Evolutionary conservation across 2,113 vertebrate species (phyloP), one percentile per base, ranked within the genome.

Genomic region (Epinephelus moara): DNA sequence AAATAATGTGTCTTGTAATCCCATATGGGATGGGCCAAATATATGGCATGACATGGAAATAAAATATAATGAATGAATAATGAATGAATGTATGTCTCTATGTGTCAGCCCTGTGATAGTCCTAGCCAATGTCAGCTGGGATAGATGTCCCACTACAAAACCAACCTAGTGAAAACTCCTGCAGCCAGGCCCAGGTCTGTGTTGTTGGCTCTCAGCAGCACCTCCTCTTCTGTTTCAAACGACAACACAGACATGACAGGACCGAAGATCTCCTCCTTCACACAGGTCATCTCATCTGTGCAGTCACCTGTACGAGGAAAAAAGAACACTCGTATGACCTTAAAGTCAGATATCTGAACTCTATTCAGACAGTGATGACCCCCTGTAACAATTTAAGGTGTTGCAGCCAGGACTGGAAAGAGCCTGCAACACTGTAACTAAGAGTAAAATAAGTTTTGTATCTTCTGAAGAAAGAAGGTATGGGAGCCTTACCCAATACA

Each of bases 241-340:
- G 97, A 89, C 83, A 99, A 88, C 83, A 99, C 96, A 11, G 97
- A 97, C 98, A 99, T 99, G 66, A 99, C 98, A 0, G 98, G 98
- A 11, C 98, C 98, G n/a, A 99, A 99, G 93, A 99, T 99, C 93
- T 99, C 98, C 85, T 99, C 98, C 87, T 94, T 96, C 81, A 99
- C 98, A 68, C 98, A 99, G 0, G 95, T 97, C 98, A 99, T 99
- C 61, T 96, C 95, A 78, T 99, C 98, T 0, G 73, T 96, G 94
- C 98, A 99, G 91, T 96, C 86, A 25, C 96, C 98, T 99, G 68
- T 3, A 70, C 40, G 40, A 47, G 45, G 9, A 69, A 23, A 42
- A 53, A 37, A 2, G 23, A 23, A 25, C 33, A 25, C 15, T 33
- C 8, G 5, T 23, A 18, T 23, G 4, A 23, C 5, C 45, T 10